Evolutionary conservation across 2,888 invertebrate species (phyloP).

Genomic region (Selenia dentaria): DNA sequence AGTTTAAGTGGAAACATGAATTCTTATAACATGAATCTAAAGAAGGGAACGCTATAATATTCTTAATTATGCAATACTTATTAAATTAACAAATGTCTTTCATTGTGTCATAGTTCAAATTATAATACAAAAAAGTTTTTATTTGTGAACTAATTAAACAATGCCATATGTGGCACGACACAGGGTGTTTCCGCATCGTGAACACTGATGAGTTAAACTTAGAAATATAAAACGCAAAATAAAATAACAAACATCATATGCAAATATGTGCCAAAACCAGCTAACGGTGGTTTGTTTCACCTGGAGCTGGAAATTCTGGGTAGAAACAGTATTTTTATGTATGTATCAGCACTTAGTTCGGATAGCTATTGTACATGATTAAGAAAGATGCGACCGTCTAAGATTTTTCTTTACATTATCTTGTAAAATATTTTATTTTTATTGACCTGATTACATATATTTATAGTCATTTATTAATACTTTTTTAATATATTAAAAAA

Average conservation of each 20-base stretch:
- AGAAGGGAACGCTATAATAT: constrained; percentile 82
- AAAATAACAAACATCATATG: constrained; percentile 21
- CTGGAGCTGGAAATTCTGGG: too few relatives aligned
- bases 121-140: constrained; percentile 40
- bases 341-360: too few relatives aligned
- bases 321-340: too few relatives aligned
- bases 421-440: too few relatives aligned
- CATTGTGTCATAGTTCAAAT: constrained; percentile 64
- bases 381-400: too few relatives aligned
- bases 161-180: constrained; percentile 44
- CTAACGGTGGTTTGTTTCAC: neutral
- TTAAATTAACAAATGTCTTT: constrained; percentile 81
- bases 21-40: constrained; percentile 83
- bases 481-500: too few relatives aligned
- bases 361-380: too few relatives aligned
- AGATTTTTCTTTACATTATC: too few relatives aligned
- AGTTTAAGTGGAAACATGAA: constrained; percentile 84
- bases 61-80: constrained; percentile 82
- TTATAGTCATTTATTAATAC: too few relatives aligned
- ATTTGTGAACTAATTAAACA: constrained; percentile 30
- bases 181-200: constrained; percentile 48
- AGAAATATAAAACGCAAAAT: constrained; percentile 26
- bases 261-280: constrained; percentile 19
- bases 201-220: constrained; percentile 43
- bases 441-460: too few relatives aligned